Conservation (phyloP, 2,888 invertebrate genomes). For the Nesidiocoris tenuis region DNA sequence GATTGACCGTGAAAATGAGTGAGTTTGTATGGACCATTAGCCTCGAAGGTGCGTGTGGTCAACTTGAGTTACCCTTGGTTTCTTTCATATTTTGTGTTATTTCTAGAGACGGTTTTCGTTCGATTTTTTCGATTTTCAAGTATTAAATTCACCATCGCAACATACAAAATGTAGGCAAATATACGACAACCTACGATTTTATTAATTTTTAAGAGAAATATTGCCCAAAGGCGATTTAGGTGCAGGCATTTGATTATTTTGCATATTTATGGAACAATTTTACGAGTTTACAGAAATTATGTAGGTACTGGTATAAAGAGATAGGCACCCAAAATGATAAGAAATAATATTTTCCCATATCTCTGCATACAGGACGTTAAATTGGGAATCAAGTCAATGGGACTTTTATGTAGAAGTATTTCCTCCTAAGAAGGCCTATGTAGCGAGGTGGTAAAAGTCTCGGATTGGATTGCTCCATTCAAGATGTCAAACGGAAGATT, state of each 20-base stretch:
- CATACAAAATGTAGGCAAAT: no score
- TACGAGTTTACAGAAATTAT: no score
- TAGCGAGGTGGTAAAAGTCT: not conserved
- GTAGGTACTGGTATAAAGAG: no score
- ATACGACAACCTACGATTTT: no score
- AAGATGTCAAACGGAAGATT: not conserved
- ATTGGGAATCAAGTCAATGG: not conserved
- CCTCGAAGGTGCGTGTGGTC: not conserved
- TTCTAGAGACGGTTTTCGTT: not conserved
- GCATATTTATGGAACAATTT: no score
- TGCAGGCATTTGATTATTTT: no score
- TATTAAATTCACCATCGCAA: no score
- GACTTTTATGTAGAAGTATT: no score
- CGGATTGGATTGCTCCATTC: not conserved
- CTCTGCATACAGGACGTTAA: not conserved
- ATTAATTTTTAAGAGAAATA: no score
- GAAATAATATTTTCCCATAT: not conserved
- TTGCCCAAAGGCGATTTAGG: no score
- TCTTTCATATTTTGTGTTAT: not conserved
- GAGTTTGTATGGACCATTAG: not conserved
- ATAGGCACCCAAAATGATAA: no score
- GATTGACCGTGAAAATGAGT: not conserved
- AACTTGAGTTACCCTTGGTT: not conserved
- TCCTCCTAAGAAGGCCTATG: not conserved
- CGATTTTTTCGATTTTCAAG: no score